These are phyloP conservation scores for Staurois parvus DNA, from an alignment of 2,797 vertebrate species.

Conservation along the genomic window DNA sequence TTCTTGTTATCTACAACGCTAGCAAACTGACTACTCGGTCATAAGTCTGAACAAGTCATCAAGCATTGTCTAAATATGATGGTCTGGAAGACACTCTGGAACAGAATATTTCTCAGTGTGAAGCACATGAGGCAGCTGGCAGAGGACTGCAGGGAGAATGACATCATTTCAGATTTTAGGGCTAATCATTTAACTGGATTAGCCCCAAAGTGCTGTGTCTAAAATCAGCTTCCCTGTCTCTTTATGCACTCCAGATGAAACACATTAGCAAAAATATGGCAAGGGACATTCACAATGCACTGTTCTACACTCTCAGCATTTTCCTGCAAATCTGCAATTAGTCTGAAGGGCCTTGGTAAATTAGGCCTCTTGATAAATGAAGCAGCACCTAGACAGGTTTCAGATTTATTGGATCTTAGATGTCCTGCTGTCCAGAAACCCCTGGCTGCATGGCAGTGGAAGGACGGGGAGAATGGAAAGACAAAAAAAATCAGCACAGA, in stretches of 20 bases:
- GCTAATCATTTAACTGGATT: slow-evolving; percentile 88
- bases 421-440: slow-evolving; percentile 80
- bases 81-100: slow-evolving; percentile 57
- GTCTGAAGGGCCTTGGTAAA: slow-evolving; percentile 99
- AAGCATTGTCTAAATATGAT: slow-evolving; percentile 51
- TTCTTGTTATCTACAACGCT: slow-evolving; percentile 6
- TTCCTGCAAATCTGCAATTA: slow-evolving; percentile 99
- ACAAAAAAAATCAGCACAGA: slow-evolving; percentile 61
- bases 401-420: slow-evolving; percentile 82
- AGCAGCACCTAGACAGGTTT: slow-evolving; percentile 93
- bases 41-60: slow-evolving; percentile 61
- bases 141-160: slow-evolving; percentile 83
- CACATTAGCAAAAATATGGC: slow-evolving; percentile 95
- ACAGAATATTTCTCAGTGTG: slow-evolving; percentile 74
- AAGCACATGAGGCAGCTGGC: slow-evolving; percentile 81
- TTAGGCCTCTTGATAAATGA: slow-evolving; percentile 99
- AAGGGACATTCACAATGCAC: slow-evolving; percentile 89
- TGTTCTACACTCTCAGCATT: slow-evolving; percentile 98
- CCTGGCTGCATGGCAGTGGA: slow-evolving; percentile 69
- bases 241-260: slow-evolving; percentile 97
- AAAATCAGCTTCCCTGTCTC: slow-evolving; percentile 86
- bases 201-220: slow-evolving; percentile 84
- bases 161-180: slow-evolving; percentile 86
- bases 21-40: slow-evolving; percentile 19
- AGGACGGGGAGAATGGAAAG: slow-evolving; percentile 66